Base-by-base conservation (phyloP, 2,113 vertebrate species). In the Lepus americanus region DNA sequence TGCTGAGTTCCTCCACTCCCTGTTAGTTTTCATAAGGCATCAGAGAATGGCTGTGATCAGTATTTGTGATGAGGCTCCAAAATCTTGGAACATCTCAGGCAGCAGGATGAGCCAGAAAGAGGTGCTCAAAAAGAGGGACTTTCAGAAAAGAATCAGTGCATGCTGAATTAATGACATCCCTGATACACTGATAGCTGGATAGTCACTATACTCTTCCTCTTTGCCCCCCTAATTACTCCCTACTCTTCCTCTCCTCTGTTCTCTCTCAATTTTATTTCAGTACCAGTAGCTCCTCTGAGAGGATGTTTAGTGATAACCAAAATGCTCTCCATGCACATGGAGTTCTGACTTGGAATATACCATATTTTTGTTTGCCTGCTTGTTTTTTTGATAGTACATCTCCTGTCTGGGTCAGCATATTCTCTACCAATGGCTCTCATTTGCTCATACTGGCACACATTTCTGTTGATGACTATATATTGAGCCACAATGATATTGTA, bases 221-320 rank as follows among this genome's bases (percentile, higher is more conserved):
- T 31, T 33, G 44, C 33, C 33, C 7, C 5, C 10, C 6, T 31
- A 36, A 25, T n/a, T 6, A 69, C 10, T n/a, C 1, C 36, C 19
- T 44, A 12, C 29, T 9, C 5, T 9, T 25, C 31, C 25, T 4
- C 11, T 5, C 44, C 31, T 33, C 2, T 3, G 1, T 19, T 10
- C 7, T 5, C 33, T 53, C 8, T 81, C 66, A 70, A 72, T 44
- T 80, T 31, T 55, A 22, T 70, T 1, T 11, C 23, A 78, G 55
- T 22, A 92, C 25, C 17, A 55, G 73, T 91, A 5, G 1, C 5
- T 88, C 39, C 61, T 84, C 39, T 19, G 36, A 64, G 7, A 33
- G 9, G 76, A 63, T 39, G 2, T 39, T 69, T 64, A 89, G 51
- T 51, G 1, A 13, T 36, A 64, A 3, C 10, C n/a, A 33, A 39